Evolutionary conservation across 2,113 vertebrate genomes (phyloP), one percentile per base, ranked within the genome.

Genomic region (Tyto alba): DNA sequence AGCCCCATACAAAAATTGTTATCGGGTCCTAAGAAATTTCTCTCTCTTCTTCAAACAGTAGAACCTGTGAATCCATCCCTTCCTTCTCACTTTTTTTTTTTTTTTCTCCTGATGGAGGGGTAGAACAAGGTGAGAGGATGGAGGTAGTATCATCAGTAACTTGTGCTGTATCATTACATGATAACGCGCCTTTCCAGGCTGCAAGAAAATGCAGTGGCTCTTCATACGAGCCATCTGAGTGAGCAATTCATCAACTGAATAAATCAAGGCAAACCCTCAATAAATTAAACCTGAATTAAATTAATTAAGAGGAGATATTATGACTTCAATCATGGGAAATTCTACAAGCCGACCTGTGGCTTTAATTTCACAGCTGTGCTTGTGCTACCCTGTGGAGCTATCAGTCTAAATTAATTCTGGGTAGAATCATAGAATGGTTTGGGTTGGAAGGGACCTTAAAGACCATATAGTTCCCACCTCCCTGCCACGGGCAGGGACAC

Each of bases 341-440:
- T 88, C 93, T 91, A 92, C 81, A 85, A 88, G 81, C 45, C 53
- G 2, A 94, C 94, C 91, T 96, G 92, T 91, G 71, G 94, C 81
- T 97, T 91, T 91, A 87, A 79, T 97, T 96, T 96, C 96, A 93
- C 92, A 97, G 94, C 92, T 95, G 84, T 85, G 92, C 60, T 92
- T 87, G 22, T 92, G 90, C 84, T 97, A 79, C 55, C 57, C 78
- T 69, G 57, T 47, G 62, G 50, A 89, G 89, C 59, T 47, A 77
- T 87, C 74, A 89, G 62, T 27, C 84, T 89, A 92, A 89, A 96
- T 90, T 69, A 76, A 82, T 60, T 80, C 73, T 93, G 71, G 60
- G 64, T 75, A 89, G 52, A 89, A 76, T 72, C 64, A 56, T 6
- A 62, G 41, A 62, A 56, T 11, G 48, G 34, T 57, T 89, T 62